Evolutionary conservation across 2,113 vertebrate species (phyloP).

Genomic region (Hippotragus niger): DNA sequence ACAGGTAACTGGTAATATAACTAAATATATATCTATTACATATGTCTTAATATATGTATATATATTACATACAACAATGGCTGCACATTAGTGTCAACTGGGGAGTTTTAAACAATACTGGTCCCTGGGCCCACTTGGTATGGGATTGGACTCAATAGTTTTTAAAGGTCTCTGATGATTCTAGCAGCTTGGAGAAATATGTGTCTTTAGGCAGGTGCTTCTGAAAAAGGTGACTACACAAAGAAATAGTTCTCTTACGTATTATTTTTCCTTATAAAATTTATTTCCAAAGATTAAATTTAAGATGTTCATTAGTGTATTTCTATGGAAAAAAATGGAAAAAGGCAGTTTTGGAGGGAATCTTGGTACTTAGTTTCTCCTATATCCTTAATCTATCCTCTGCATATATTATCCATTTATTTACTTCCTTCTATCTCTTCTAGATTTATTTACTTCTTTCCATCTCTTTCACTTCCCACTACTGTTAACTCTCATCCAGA

Average conservation of each 20-base stretch:
- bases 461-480: constrained; percentile 1
- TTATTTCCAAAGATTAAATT: not conserved
- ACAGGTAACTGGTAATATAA: not conserved
- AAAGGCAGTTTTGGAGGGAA: not conserved
- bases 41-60: not conserved
- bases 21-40: not conserved
- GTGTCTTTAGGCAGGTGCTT: not conserved
- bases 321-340: not conserved
- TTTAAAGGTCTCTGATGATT: constrained; percentile 31
- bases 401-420: not conserved
- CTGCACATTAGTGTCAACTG: not conserved
- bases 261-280: not conserved
- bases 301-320: not conserved
- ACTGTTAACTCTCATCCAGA: not conserved
- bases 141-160: not conserved
- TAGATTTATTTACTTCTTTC: not conserved
- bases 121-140: not conserved
- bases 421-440: not conserved
- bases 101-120: not conserved
- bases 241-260: not conserved
- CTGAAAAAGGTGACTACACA: not conserved
- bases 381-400: not conserved
- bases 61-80: not conserved
- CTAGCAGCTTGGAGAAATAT: constrained; percentile 1
- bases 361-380: not conserved